A percentile compares a stretch with the other conserved stretches of the same genome.
Evolutionary conservation across 2,113 vertebrate genomes (phyloP).

Genomic region (Sinocyclocheilus anshuiensis): DNA sequence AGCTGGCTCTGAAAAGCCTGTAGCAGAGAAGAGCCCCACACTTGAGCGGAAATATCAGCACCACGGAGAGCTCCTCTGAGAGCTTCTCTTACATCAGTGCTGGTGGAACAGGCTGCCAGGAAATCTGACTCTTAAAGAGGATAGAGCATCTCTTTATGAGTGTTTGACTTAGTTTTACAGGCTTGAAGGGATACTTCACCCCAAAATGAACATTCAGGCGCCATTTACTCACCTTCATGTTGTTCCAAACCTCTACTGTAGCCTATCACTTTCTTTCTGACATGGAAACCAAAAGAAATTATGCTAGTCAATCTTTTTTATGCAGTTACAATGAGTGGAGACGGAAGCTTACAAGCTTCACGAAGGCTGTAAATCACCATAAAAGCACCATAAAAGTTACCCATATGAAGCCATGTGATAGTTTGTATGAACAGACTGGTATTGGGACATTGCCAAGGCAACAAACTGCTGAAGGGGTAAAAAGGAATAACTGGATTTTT

Average conservation of each 20-base stretch:
- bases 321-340: no score
- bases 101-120: background rate
- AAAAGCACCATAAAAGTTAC: background rate
- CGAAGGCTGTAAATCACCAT: background rate
- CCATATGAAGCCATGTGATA: background rate
- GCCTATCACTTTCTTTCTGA: background rate
- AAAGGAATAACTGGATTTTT: no score
- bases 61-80: constrained; percentile 40
- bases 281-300: background rate
- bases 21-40: constrained; percentile 14
- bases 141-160: background rate
- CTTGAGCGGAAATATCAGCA: constrained; percentile 34
- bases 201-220: background rate
- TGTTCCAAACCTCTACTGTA: background rate
- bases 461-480: no score
- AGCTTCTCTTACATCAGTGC: constrained; percentile 8
- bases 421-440: background rate
- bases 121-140: background rate
- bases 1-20: constrained; percentile 12
- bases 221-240: background rate
- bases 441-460: background rate
- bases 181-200: background rate
- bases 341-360: background rate
- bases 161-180: constrained; percentile 2
- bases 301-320: background rate